A percentile compares a stretch with the other conserved stretches of the same genome.
Conservation (phyloP, 2,113 vertebrate genomes). For the Climacteris rufus region DNA sequence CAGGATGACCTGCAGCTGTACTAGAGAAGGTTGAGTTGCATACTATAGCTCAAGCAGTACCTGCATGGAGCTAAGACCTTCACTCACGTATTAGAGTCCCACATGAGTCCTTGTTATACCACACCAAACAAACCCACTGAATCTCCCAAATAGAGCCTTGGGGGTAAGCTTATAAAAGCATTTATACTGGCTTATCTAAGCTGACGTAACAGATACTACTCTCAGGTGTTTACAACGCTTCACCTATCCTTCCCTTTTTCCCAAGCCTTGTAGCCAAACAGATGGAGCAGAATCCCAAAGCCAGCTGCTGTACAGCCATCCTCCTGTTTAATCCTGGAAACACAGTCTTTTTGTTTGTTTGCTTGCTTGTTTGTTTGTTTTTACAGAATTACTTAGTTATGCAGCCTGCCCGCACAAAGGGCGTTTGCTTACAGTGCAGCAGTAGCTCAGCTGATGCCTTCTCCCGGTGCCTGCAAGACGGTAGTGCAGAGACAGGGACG, state of each 20-base stretch:
- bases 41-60: neutral
- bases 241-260: neutral
- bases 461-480: neutral
- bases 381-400: neutral
- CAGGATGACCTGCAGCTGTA: neutral
- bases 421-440: neutral
- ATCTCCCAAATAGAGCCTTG: neutral
- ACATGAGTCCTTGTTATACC: neutral
- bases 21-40: accelerated
- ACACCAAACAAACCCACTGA: neutral
- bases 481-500: neutral
- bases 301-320: neutral
- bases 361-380: neutral
- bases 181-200: neutral
- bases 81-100: neutral
- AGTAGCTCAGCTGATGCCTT: neutral
- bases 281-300: neutral
- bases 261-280: neutral
- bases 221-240: neutral
- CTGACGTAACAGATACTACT: neutral
- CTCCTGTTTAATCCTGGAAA: neutral
- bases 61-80: neutral
- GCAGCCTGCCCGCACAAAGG: neutral
- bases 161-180: neutral
- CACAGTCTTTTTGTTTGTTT: neutral